phyloP scores from a whole-genome alignment of 1,140 invertebrate genomes.

The Macrostomum lignano region DNA sequence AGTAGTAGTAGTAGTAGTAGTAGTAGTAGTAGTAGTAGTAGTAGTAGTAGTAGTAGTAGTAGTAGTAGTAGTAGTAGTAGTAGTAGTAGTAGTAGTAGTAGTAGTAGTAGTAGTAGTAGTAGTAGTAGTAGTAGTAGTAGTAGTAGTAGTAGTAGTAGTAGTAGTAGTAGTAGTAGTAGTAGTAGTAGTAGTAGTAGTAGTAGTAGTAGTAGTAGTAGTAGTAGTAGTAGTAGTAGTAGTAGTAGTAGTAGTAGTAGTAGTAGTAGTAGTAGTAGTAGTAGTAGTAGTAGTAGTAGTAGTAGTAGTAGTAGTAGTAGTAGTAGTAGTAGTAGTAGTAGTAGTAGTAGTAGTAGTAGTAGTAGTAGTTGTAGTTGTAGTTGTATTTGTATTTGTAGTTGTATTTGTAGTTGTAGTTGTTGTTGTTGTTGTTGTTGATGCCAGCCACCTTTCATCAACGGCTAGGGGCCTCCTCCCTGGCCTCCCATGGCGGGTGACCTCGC shows the following conservation, averaged over 20 bases:
- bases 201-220: constrained; percentile 3
- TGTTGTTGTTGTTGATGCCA: background rate
- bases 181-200: constrained; percentile 1
- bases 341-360: constrained; percentile 2
- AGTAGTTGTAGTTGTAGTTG: background rate
- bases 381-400: no score
- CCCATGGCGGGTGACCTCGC: no score
- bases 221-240: background rate
- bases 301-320: background rate
- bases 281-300: background rate
- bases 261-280: background rate
- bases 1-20: background rate
- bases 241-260: background rate
- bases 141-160: constrained; percentile 1
- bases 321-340: background rate
- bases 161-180: background rate
- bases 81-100: constrained; percentile 5
- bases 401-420: constrained; percentile 5
- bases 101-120: background rate
- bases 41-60: constrained; percentile 3
- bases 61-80: constrained; percentile 5
- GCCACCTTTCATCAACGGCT: no score
- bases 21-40: constrained; percentile 5
- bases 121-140: background rate
- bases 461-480: no score